A percentile compares a stretch with the other conserved stretches of the same genome.
phyloP scores from a whole-genome alignment of 1,140 invertebrate genomes.

The Luehdorfia chinensis region DNA sequence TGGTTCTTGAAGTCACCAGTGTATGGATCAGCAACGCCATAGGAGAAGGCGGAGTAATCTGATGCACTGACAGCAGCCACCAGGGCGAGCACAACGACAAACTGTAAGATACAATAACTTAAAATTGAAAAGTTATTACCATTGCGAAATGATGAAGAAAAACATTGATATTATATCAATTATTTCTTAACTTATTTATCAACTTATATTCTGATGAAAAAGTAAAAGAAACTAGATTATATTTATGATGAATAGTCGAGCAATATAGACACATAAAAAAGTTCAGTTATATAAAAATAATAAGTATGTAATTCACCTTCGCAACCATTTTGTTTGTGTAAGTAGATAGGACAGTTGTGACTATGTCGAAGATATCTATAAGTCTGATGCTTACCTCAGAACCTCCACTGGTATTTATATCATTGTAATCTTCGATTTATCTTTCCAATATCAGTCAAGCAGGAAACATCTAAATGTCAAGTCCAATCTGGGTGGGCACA shows the following conservation, averaged over 20 bases:
- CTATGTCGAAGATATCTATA: conserved; percentile 28
- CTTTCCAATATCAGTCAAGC: conserved; percentile 22
- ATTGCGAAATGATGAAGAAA: conserved; percentile 9
- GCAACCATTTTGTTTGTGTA: conserved; percentile 36
- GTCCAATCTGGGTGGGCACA: conserved; percentile 8
- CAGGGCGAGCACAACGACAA: conserved; percentile 35
- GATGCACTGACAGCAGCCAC: conserved; percentile 45
- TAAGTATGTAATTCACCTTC: conserved; percentile 36
- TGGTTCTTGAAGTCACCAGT: conserved; percentile 76
- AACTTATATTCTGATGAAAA: no score
- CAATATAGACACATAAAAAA: no score
- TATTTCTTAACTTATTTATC: no score
- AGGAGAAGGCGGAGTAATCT: conserved; percentile 49
- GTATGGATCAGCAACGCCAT: conserved; percentile 67
- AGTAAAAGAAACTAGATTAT: no score
- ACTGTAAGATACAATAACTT: conserved; percentile 27
- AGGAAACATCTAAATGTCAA: conserved; percentile 26
- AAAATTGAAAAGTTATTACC: background rate
- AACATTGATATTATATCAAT: no score
- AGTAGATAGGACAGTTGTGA: conserved; percentile 34
- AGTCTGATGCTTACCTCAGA: conserved; percentile 23
- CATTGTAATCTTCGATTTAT: conserved; percentile 22
- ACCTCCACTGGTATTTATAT: conserved; percentile 27
- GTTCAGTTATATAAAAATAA: no score
- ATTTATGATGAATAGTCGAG: no score